phyloP scores from a whole-genome alignment of 2,113 vertebrate genomes.

The Speoplatyrhinus poulsoni region DNA sequence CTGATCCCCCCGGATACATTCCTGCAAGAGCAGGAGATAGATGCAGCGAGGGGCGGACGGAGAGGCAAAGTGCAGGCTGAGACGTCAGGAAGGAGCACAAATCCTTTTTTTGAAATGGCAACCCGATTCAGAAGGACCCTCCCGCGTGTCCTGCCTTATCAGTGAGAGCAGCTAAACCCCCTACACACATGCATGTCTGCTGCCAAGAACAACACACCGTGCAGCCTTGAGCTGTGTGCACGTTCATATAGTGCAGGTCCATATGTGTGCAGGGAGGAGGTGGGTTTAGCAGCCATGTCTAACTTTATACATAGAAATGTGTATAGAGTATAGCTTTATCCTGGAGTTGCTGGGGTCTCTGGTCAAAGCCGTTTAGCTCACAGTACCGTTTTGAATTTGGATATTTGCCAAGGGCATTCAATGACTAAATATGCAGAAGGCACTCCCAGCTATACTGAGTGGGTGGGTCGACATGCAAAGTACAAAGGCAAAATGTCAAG shows the following conservation, averaged over 20 bases:
- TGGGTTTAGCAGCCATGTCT: not conserved
- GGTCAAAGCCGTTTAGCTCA: too few species aligned
- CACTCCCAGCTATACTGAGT: not conserved
- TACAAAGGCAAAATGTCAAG: not conserved
- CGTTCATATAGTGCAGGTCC: not conserved
- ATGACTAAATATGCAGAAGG: not conserved
- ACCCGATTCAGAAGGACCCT: not conserved
- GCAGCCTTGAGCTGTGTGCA: not conserved
- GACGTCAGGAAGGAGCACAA: not conserved
- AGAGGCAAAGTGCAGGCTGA: not conserved
- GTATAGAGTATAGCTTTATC: not conserved
- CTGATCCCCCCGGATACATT: not conserved
- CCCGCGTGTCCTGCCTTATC: not conserved
- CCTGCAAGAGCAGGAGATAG: not conserved
- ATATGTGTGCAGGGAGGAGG: not conserved
- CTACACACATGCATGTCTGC: not conserved
- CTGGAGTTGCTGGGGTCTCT: too few species aligned
- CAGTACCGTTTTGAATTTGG: too few species aligned
- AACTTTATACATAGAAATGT: not conserved
- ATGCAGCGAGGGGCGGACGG: not conserved
- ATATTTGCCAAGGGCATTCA: not conserved
- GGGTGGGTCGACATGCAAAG: not conserved
- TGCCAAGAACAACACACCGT: conserved; percentile 2
- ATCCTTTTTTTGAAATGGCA: too few species aligned
- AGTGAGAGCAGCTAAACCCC: not conserved